A percentile compares a stretch with the other conserved stretches of the same genome.
phyloP scores from a whole-genome alignment of 2,888 invertebrate species.

The Lottia gigantea region DNA sequence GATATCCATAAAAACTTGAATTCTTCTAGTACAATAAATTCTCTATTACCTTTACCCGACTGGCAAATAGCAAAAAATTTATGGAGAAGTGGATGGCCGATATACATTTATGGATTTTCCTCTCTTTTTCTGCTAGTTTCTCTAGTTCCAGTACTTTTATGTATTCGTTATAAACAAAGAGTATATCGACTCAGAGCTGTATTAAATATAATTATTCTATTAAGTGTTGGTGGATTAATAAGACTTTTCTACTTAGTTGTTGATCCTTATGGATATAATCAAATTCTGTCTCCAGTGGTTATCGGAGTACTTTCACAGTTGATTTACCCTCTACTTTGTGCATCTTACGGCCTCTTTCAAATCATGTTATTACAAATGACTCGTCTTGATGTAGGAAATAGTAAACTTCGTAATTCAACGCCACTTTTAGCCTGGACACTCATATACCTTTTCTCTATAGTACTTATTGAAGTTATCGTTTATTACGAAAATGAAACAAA shows the following conservation, averaged over 20 bases:
- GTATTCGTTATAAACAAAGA: slow-evolving; percentile 71
- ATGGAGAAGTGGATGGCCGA: slow-evolving; percentile 71
- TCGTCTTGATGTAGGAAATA: slow-evolving; percentile 72
- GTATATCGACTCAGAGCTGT: slow-evolving; percentile 70
- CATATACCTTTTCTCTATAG: slow-evolving; percentile 59
- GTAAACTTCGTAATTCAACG: slow-evolving; percentile 69
- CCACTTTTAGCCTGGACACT: slow-evolving; percentile 65
- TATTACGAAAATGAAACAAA: slow-evolving; percentile 60
- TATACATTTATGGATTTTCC: slow-evolving; percentile 73
- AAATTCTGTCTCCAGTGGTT: slow-evolving; percentile 71
- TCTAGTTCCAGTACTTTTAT: slow-evolving; percentile 72
- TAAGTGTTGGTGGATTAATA: slow-evolving; percentile 72
- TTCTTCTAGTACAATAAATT: background rate
- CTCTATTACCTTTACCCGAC: slow-evolving; percentile 57
- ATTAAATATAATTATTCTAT: slow-evolving; percentile 73
- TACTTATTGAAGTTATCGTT: slow-evolving; percentile 71
- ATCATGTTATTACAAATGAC: slow-evolving; percentile 73
- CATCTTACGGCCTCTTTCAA: slow-evolving; percentile 73
- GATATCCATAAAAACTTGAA: background rate
- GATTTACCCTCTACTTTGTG: slow-evolving; percentile 73
- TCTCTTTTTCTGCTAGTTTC: slow-evolving; percentile 73
- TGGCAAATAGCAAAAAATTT: slow-evolving; percentile 55
- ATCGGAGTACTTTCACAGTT: slow-evolving; percentile 73
- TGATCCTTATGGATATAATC: slow-evolving; percentile 73
- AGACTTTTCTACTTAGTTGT: slow-evolving; percentile 72